phyloP scores from a whole-genome alignment of 1,140 invertebrate species.

The Hydropsyche tenuis region DNA sequence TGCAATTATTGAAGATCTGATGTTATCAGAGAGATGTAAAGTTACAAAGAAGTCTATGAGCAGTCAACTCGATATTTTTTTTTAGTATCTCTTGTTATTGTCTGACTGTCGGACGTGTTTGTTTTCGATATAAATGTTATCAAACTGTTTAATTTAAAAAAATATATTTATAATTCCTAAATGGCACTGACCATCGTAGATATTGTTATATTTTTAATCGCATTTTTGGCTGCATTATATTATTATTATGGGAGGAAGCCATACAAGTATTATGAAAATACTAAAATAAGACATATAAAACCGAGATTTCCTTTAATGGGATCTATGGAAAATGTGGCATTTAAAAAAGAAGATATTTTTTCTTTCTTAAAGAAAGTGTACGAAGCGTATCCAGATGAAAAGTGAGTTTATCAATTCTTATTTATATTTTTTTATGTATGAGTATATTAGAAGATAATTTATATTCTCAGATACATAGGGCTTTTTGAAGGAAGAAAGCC shows the following conservation, averaged over 20 bases:
- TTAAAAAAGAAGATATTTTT: not conserved
- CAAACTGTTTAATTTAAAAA: too few relatives aligned
- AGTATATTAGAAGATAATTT: too few relatives aligned
- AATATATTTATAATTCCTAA: too few relatives aligned
- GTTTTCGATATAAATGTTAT: too few relatives aligned
- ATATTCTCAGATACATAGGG: slow-evolving; percentile 55
- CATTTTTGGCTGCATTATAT: not conserved
- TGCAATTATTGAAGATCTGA: too few relatives aligned
- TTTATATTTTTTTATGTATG: too few relatives aligned
- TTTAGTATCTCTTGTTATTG: too few relatives aligned
- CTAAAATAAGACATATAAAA: not conserved
- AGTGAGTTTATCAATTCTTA: slow-evolving; percentile 14
- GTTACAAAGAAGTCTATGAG: too few relatives aligned
- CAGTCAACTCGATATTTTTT: too few relatives aligned
- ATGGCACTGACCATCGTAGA: slow-evolving; percentile 6
- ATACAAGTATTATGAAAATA: slow-evolving; percentile 1
- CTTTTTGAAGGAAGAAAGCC: slow-evolving; percentile 58
- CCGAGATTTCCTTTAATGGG: slow-evolving; percentile 20
- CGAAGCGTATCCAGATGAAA: slow-evolving; percentile 27
- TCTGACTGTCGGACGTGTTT: too few relatives aligned
- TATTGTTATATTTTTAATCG: not conserved
- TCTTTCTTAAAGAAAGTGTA: not conserved
- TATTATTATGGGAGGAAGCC: slow-evolving; percentile 18
- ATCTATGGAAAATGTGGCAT: not conserved
- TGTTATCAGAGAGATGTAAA: too few relatives aligned